phyloP scores from a whole-genome alignment of 2,797 vertebrate species.

The Hafferia zeledoni region DNA sequence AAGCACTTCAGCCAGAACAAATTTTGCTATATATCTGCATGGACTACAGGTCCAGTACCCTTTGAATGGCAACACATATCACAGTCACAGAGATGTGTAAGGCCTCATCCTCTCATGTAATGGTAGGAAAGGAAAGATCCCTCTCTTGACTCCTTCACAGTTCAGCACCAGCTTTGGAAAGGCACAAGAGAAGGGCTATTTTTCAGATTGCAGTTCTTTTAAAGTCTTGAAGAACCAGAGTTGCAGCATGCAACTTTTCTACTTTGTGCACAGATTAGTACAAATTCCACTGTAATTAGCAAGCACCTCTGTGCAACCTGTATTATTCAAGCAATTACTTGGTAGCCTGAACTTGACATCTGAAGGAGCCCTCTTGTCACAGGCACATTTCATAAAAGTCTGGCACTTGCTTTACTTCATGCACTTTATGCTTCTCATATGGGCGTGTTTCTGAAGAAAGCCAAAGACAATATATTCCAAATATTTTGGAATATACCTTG shows the following conservation, averaged over 20 bases:
- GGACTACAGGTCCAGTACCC: background rate
- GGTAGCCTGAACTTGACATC: background rate
- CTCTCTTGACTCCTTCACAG: background rate
- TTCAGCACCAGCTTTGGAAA: background rate
- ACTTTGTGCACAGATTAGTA: background rate
- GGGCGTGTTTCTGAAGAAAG: background rate
- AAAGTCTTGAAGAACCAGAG: background rate
- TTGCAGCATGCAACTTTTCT: background rate
- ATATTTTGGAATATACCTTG: background rate
- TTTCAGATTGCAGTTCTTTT: background rate
- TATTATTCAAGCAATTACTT: background rate
- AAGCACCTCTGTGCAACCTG: background rate
- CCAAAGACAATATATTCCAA: background rate
- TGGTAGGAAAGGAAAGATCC: background rate
- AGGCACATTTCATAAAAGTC: background rate
- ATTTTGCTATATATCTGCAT: background rate
- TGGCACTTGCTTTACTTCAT: background rate
- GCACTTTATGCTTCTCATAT: background rate
- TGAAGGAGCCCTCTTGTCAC: background rate
- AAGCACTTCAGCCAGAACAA: background rate
- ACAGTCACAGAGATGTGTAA: background rate
- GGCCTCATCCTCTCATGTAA: background rate
- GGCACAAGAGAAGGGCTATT: background rate
- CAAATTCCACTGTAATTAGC: background rate
- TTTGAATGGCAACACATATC: fast-evolving